These are phyloP conservation scores for Hyalella azteca DNA, from an alignment of 2,888 invertebrate genomes.

Conservation along the genomic window DNA sequence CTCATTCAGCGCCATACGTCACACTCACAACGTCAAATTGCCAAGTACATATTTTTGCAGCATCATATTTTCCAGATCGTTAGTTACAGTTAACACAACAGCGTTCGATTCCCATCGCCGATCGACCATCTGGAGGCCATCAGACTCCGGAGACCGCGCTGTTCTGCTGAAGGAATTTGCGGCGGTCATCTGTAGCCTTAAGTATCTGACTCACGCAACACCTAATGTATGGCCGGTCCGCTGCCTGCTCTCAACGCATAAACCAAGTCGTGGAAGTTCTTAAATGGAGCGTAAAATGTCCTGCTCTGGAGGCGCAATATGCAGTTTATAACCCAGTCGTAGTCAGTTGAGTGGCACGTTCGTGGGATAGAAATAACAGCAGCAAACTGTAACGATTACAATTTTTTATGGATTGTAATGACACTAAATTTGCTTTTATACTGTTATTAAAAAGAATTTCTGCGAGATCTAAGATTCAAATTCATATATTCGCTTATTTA, in stretches of 20 bases:
- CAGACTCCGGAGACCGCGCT: background rate
- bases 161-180: background rate
- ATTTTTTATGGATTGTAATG: too few relatives aligned
- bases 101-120: background rate
- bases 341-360: too few relatives aligned
- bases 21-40: too few relatives aligned
- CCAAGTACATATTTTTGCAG: background rate
- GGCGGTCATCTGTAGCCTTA: background rate
- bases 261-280: background rate
- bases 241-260: background rate
- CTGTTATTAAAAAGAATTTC: too few relatives aligned
- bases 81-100: constrained; percentile 16
- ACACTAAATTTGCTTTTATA: too few relatives aligned
- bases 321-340: too few relatives aligned
- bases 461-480: too few relatives aligned
- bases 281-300: constrained; percentile 14
- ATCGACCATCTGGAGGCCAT: background rate
- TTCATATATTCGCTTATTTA: too few relatives aligned
- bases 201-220: background rate
- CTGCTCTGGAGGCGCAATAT: background rate
- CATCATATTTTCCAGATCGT: background rate
- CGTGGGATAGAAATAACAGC: too few relatives aligned
- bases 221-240: background rate
- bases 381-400: too few relatives aligned
- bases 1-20: too few relatives aligned